These are phyloP conservation scores for Phymatocera aterrima DNA, from an alignment of 2,888 invertebrate species.

Conservation along the genomic window DNA sequence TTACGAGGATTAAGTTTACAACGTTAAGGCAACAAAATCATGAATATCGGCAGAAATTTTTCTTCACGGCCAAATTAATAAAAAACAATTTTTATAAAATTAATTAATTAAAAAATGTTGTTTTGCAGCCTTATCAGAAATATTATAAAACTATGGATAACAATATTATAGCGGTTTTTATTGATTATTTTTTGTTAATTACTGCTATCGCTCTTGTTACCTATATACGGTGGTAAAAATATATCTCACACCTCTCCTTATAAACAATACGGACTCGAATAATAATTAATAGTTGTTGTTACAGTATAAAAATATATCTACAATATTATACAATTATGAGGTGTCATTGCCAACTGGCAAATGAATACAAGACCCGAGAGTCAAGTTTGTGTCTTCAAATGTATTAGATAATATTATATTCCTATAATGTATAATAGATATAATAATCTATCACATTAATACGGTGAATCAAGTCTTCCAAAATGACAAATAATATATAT, in stretches of 20 bases:
- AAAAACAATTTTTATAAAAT: too few relatives aligned
- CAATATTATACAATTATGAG: too few relatives aligned
- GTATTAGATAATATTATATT: too few relatives aligned
- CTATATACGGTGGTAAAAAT: slow-evolving; percentile 11
- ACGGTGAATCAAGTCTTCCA: slow-evolving; percentile 65
- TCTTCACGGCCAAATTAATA: too few relatives aligned
- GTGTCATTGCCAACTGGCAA: background rate
- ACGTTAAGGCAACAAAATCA: too few relatives aligned
- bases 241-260: background rate
- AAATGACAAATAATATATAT: slow-evolving; percentile 52
- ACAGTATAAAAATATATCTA: slow-evolving; percentile 6
- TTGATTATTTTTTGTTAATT: slow-evolving; percentile 1
- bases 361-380: background rate
- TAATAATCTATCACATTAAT: too few relatives aligned
- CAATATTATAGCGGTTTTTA: background rate
- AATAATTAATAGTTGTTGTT: too few relatives aligned
- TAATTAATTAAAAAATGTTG: too few relatives aligned
- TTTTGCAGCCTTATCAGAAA: too few relatives aligned
- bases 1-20: too few relatives aligned
- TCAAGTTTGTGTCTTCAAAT: slow-evolving; percentile 32
- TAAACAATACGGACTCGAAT: background rate
- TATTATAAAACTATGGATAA: background rate
- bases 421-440: too few relatives aligned
- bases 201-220: slow-evolving; percentile 32
- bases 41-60: too few relatives aligned